Evolutionary conservation across 2,888 invertebrate species (phyloP).

Genomic region (Cephus rjabovi): DNA sequence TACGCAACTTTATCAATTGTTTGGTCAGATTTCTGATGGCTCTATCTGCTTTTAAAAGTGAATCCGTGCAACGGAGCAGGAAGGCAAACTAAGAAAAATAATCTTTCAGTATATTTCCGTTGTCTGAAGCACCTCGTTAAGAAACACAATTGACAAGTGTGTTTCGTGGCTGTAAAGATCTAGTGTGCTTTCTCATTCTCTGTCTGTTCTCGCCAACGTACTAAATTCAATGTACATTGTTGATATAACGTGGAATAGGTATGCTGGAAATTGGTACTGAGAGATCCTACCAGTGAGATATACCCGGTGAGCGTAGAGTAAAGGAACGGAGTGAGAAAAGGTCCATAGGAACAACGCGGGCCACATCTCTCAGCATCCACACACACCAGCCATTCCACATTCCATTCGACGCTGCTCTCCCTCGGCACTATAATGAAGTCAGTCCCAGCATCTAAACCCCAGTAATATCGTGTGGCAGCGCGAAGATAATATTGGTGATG

Average conservation of each 20-base stretch:
- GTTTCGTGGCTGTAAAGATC: neutral
- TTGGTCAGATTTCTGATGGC: too few relatives aligned
- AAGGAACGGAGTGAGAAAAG: neutral
- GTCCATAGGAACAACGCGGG: neutral
- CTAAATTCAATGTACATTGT: neutral
- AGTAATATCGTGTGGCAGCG: slow-evolving; percentile 57
- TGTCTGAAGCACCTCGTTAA: slow-evolving; percentile 10
- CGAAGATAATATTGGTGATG: slow-evolving; percentile 62
- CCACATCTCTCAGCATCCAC: slow-evolving; percentile 1
- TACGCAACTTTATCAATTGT: neutral
- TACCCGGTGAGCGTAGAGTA: neutral
- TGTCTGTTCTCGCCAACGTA: neutral
- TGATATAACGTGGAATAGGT: neutral
- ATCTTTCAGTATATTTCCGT: neutral
- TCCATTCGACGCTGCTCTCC: slow-evolving; percentile 48
- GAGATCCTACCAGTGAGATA: neutral
- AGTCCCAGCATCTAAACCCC: slow-evolving; percentile 57
- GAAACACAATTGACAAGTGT: slow-evolving; percentile 5
- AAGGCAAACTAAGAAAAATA: neutral
- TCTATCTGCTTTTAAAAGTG: too few relatives aligned
- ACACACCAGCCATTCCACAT: slow-evolving; percentile 57
- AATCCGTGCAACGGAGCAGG: too few relatives aligned
- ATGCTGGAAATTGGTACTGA: neutral
- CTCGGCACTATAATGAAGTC: slow-evolving; percentile 58
- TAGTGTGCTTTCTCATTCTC: neutral